phyloP scores from a whole-genome alignment of 2,113 vertebrate genomes.

The Condylura cristata region DNA sequence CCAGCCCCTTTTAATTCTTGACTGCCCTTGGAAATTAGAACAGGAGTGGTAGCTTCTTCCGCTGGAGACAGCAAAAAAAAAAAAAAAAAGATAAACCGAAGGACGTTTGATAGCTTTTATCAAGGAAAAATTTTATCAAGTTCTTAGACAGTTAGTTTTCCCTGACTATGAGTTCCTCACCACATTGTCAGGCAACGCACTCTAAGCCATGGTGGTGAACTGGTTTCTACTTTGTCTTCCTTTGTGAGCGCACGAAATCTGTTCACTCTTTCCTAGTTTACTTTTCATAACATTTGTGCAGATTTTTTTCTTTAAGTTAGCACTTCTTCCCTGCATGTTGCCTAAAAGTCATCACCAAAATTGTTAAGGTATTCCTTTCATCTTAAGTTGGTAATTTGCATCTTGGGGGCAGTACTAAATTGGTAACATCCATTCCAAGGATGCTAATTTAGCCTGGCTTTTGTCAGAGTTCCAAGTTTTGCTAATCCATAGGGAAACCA shows the following conservation, averaged over 20 bases:
- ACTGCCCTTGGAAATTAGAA: neutral
- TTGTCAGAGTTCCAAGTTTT: conserved; percentile 31
- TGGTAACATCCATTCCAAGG: neutral
- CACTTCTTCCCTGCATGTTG: neutral
- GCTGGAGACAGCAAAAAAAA: conserved; percentile 1
- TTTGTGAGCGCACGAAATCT: neutral
- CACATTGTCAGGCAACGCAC: neutral
- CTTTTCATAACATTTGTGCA: neutral
- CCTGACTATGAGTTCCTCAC: neutral
- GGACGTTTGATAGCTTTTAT: neutral
- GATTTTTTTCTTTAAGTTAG: neutral
- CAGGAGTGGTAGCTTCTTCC: neutral
- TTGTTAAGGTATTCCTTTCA: neutral
- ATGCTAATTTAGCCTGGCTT: neutral
- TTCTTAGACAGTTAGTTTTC: neutral
- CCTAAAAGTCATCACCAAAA: neutral
- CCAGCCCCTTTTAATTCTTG: neutral
- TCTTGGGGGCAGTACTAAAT: neutral
- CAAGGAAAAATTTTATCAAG: neutral
- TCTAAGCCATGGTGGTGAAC: neutral
- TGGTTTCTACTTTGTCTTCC: neutral
- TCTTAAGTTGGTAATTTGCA: neutral
- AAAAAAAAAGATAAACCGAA: neutral
- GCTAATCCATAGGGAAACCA: neutral
- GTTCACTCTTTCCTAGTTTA: neutral